These are phyloP conservation scores for Coelopa pilipes DNA, from an alignment of 2,888 invertebrate species.

Conservation along the genomic window DNA sequence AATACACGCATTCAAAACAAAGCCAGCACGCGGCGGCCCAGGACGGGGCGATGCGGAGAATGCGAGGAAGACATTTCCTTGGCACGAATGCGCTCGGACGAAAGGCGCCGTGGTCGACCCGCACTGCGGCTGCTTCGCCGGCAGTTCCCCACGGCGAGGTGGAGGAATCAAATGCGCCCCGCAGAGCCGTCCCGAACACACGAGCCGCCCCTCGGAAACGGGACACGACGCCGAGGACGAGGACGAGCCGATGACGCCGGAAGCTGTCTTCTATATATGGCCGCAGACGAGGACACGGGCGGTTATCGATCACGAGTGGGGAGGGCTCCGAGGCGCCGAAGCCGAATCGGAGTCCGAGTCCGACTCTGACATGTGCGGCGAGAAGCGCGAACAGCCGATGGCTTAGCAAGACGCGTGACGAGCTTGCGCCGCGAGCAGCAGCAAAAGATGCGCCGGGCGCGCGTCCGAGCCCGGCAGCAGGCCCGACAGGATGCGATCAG, in stretches of 20 bases:
- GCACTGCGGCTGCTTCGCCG: not conserved
- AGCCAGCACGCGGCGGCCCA: not conserved
- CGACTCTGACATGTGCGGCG: too few species aligned
- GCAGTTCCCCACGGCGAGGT: conserved; percentile 15
- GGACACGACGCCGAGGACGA: not conserved
- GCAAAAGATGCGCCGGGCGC: conserved; percentile 3
- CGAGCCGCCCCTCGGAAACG: not conserved
- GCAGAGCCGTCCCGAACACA: conserved; percentile 15
- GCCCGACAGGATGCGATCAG: conserved; percentile 38
- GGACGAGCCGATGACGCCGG: too few species aligned
- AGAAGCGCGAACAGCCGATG: too few species aligned
- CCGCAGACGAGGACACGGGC: too few species aligned
- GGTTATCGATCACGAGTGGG: too few species aligned
- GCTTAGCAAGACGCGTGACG: conserved; percentile 42
- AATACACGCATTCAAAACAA: not conserved
- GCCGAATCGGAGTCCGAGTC: too few species aligned
- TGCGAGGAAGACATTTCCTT: conserved; percentile 24
- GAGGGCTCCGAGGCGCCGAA: too few species aligned
- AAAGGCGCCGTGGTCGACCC: conserved; percentile 15
- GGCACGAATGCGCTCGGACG: conserved; percentile 32
- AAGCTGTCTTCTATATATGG: too few species aligned
- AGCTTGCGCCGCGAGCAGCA: conserved; percentile 40
- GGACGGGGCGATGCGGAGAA: too few species aligned
- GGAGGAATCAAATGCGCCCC: conserved; percentile 10
- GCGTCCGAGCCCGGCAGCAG: too few species aligned